Evolutionary conservation across 2,888 invertebrate genomes (phyloP).

Genomic region (Drosophila merina): DNA sequence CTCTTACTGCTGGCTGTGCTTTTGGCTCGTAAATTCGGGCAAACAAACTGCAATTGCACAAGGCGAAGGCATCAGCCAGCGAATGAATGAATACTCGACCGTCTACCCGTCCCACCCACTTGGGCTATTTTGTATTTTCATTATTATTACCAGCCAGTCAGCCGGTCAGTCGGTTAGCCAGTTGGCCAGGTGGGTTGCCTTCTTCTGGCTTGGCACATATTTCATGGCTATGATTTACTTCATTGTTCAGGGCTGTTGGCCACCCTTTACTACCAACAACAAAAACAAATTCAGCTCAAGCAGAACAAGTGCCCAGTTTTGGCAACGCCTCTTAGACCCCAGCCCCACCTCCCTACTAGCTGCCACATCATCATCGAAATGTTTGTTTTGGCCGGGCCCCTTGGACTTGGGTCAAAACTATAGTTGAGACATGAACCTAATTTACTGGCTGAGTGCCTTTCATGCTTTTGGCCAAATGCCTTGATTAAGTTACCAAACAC

Average conservation of each 20-base stretch:
- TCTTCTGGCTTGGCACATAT: slow-evolving; percentile 68
- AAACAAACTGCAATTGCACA: slow-evolving; percentile 58
- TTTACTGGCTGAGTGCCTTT: slow-evolving; percentile 78
- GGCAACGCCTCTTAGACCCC: slow-evolving; percentile 18
- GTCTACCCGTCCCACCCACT: slow-evolving; percentile 42
- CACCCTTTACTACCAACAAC: slow-evolving; percentile 26
- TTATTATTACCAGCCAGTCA: slow-evolving; percentile 65
- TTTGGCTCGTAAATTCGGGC: slow-evolving; percentile 64
- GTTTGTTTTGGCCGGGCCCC: slow-evolving; percentile 70
- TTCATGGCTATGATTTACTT: slow-evolving; percentile 78
- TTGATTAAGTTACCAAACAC: slow-evolving; percentile 59
- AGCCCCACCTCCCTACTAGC: neutral
- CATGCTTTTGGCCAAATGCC: slow-evolving; percentile 64
- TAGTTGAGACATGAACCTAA: slow-evolving; percentile 80
- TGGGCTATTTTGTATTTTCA: slow-evolving; percentile 62
- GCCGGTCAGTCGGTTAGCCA: slow-evolving; percentile 29
- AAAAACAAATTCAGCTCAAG: slow-evolving; percentile 63
- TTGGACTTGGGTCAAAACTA: slow-evolving; percentile 65
- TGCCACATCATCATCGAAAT: slow-evolving; percentile 31
- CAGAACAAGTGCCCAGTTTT: slow-evolving; percentile 71
- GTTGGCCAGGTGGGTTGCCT: slow-evolving; percentile 21
- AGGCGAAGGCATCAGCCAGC: slow-evolving; percentile 57
- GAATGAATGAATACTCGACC: slow-evolving; percentile 59
- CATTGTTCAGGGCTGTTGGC: slow-evolving; percentile 76
- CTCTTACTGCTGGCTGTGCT: slow-evolving; percentile 19